Conservation (phyloP, 2,797 vertebrate genomes). For the Leptatherina wallacei region DNA sequence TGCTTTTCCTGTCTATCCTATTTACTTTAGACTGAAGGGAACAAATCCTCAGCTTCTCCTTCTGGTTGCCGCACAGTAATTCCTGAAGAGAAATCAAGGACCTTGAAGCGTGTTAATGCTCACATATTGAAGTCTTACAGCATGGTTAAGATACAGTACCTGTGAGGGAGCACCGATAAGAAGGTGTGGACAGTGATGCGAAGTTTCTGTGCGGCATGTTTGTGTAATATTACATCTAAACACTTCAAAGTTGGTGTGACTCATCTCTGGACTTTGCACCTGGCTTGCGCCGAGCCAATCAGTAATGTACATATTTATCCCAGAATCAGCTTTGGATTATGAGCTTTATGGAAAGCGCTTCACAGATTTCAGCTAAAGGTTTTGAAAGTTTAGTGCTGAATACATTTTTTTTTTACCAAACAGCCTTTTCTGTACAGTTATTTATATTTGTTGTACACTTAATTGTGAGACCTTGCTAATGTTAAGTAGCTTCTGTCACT, state of each 20-base stretch:
- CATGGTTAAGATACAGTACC: constrained; percentile 83
- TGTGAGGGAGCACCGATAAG: constrained; percentile 81
- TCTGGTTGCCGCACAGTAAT: constrained; percentile 79
- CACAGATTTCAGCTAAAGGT: constrained; percentile 27
- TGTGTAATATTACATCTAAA: constrained; percentile 77
- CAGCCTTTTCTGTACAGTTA: constrained; percentile 17
- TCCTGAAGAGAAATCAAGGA: constrained; percentile 83
- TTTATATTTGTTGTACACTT: not conserved
- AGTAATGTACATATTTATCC: constrained; percentile 60
- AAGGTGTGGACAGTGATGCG: constrained; percentile 75
- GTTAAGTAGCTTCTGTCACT: too few species aligned
- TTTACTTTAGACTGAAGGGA: constrained; percentile 85
- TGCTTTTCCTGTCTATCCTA: constrained; percentile 81
- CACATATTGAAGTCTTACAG: constrained; percentile 85
- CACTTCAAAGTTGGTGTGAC: constrained; percentile 62
- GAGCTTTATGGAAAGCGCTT: constrained; percentile 56
- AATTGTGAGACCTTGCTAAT: not conserved
- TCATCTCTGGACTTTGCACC: constrained; percentile 61
- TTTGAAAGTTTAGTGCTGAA: constrained; percentile 22
- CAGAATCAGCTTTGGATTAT: constrained; percentile 61
- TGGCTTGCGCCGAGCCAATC: constrained; percentile 60
- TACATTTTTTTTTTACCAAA: constrained; percentile 16
- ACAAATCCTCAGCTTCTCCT: constrained; percentile 82
- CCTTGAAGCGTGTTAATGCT: constrained; percentile 87
- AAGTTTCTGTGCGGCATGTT: constrained; percentile 77